Percentiles rank a stretch among this genome's conserved stretches.
These are phyloP conservation scores for Catharus fuscescens DNA, from an alignment of 2,113 vertebrate species.

Conservation along the genomic window DNA sequence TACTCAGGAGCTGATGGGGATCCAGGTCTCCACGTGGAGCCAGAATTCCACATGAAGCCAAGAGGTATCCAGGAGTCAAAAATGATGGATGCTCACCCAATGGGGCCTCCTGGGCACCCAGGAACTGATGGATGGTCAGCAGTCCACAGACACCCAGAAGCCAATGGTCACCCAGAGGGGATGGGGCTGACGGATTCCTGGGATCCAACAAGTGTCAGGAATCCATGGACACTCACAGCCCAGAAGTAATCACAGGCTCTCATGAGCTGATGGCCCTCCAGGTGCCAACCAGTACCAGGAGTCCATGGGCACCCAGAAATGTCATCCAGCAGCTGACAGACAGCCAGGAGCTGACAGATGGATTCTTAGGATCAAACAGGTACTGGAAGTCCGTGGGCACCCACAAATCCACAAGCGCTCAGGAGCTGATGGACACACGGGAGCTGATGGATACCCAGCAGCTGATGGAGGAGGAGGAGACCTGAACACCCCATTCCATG, in stretches of 20 bases:
- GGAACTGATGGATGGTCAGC: neutral
- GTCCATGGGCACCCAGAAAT: neutral
- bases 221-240: neutral
- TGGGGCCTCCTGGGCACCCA: neutral
- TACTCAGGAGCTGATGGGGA: neutral
- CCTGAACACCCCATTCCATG: fast-evolving
- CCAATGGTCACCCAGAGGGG: too few species aligned
- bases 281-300: neutral
- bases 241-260: neutral
- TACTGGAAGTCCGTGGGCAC: fast-evolving
- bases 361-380: neutral
- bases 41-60: neutral
- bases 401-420: neutral
- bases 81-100: neutral
- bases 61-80: neutral
- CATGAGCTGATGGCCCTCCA: fast-evolving
- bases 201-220: neutral
- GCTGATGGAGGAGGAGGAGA: neutral
- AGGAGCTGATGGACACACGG: neutral
- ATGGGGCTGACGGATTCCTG: neutral
- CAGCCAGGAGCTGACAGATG: neutral
- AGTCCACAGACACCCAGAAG: neutral
- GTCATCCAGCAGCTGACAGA: neutral
- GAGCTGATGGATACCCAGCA: neutral
- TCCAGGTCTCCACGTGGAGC: neutral